Evolutionary conservation across 2,888 invertebrate genomes (phyloP), one percentile per base, ranked within the genome.

Genomic region (Sialis lutaria): DNA sequence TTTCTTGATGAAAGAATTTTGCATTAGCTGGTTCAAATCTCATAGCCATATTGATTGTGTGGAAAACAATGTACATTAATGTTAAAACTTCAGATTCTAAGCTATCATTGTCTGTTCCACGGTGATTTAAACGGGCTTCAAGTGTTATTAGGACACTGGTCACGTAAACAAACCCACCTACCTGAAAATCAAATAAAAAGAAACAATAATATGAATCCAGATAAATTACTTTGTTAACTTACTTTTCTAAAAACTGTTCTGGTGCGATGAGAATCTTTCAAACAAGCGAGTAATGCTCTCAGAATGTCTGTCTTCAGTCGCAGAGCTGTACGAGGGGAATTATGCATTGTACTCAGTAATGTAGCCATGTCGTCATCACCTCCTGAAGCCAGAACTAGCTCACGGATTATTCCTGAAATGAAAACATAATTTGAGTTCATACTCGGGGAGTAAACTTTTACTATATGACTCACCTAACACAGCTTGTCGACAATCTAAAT

Each of bases 21-120:
- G 97, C 97, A 65, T 98, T 98, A 0, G 96, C 96, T 2, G 98
- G 98, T 64, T 98, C 98, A 62, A 95, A 98, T 55, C 98, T 74
- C 97, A 98, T 97, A 2, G 96, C 95, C 0, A 95, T 90, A 50
- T 91, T 89, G 54, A 98, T 78, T 0, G 93, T 92, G 60, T 90
- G 89, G 66, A 96, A 95, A 7, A 95, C 90, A 48, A 89, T 80
- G 59, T 87, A 82, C 49, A 95, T 69, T 48, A 95, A 66, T 44
- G 81, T 74, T 47, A 93, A 67, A 55, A 87, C 73, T 58, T 89
- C 86, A 1, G 65, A 57, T 54, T 62, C 57, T 1, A 31, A 33
- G 13, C 42, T 42, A 2, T 47, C 47, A 22, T 47, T 42, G 34
- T 47, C 47, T 4, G 54, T 52, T 48, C 60, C 67, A 50, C 58